Percentiles rank a stretch among this genome's conserved stretches.
phyloP scores from a whole-genome alignment of 1,140 invertebrate genomes.

The Hypothenemus hampei region DNA sequence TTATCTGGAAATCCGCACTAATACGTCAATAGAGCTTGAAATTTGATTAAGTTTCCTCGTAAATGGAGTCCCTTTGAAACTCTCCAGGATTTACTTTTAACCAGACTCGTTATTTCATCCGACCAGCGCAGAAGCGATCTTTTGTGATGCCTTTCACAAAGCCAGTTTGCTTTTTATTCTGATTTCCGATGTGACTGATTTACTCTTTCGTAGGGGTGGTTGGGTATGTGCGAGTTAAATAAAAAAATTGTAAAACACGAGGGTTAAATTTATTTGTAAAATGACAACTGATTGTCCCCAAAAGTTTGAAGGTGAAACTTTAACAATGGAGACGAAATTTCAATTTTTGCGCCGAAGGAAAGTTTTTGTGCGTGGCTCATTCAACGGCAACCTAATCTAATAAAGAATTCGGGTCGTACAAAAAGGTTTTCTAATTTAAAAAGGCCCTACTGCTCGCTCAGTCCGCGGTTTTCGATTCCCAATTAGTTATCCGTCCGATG shows the following conservation, averaged over 20 bases:
- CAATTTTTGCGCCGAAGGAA: conserved; percentile 2
- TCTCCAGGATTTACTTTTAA: conserved; percentile 33
- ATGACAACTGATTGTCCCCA: too few relatives aligned
- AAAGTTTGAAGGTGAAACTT: neutral
- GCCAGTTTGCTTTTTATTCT: conserved; percentile 9
- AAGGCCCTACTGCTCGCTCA: conserved; percentile 17
- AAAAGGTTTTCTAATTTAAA: conserved; percentile 21
- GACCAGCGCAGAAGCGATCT: neutral
- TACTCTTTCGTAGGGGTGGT: too few relatives aligned
- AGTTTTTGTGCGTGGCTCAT: conserved; percentile 11
- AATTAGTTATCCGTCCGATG: conserved; percentile 37
- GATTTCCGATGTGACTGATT: neutral
- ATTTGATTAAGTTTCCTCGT: conserved; percentile 43
- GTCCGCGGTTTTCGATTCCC: conserved; percentile 29
- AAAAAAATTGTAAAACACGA: too few relatives aligned
- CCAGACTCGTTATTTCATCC: conserved; percentile 10
- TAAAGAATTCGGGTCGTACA: conserved; percentile 14
- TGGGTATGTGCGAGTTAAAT: too few relatives aligned
- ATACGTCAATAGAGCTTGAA: conserved; percentile 44
- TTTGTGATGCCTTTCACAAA: conserved; percentile 11
- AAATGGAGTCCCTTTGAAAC: conserved; percentile 34
- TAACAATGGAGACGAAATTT: too few relatives aligned
- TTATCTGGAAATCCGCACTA: conserved; percentile 42
- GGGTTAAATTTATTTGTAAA: too few relatives aligned
- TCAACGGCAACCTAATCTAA: conserved; percentile 21